phyloP scores from a whole-genome alignment of 2,113 vertebrate species.

The Coptodon bakossiorum region DNA sequence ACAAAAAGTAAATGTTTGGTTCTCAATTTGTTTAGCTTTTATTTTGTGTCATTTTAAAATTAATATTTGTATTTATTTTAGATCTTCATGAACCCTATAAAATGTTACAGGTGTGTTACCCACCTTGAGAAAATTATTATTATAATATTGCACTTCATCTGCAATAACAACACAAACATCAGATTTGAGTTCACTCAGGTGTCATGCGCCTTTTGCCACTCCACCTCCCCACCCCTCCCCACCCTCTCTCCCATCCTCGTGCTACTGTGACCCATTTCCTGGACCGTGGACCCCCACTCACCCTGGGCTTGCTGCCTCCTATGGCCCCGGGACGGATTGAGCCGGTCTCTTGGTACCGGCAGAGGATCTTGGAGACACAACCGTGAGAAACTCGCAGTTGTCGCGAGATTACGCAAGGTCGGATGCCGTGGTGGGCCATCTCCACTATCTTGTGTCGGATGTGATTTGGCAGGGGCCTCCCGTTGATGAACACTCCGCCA shows the following conservation, averaged over 20 bases:
- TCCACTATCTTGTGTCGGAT: conserved; percentile 99
- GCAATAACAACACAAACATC: neutral
- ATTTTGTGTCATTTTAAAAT: neutral
- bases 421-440: conserved; percentile 98
- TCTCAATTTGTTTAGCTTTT: neutral
- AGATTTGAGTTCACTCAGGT: neutral
- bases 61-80: neutral
- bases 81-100: neutral
- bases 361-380: conserved; percentile 98
- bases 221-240: neutral
- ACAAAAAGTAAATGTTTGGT: neutral
- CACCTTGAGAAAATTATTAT: neutral
- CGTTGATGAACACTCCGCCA: conserved; percentile 98
- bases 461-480: conserved; percentile 93
- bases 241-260: neutral
- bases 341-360: conserved; percentile 96
- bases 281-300: conserved; percentile 73
- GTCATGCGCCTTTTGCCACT: neutral
- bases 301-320: conserved; percentile 98
- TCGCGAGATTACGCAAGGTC: conserved; percentile 96
- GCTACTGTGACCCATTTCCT: neutral
- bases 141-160: neutral
- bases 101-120: neutral
- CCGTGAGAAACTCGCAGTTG: conserved; percentile 95
- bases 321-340: conserved; percentile 97